Conservation (phyloP, 1,140 invertebrate species). For the Atopsyche davidsoni region DNA sequence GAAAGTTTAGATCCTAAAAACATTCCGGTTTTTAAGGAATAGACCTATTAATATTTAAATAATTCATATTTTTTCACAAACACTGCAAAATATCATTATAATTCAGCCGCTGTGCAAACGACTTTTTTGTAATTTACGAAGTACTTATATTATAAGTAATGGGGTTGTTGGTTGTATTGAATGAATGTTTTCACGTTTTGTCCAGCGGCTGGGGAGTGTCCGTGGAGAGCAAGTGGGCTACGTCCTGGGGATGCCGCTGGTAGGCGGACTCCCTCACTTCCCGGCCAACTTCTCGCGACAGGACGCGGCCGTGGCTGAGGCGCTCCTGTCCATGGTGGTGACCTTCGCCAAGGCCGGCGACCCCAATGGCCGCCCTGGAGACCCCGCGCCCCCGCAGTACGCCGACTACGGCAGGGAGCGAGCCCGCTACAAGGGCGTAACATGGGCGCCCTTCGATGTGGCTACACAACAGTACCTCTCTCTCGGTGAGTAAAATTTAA, state of each 20-base stretch:
- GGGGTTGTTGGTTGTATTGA: too few relatives aligned
- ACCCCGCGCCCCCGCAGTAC: constrained; percentile 35
- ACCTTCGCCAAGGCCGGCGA: constrained; percentile 72
- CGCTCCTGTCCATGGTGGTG: constrained; percentile 66
- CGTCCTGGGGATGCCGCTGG: constrained; percentile 78
- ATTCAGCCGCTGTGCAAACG: too few relatives aligned
- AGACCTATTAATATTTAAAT: too few relatives aligned
- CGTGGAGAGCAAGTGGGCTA: constrained; percentile 82
- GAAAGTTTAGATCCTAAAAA: too few relatives aligned
- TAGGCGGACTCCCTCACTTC: constrained; percentile 57
- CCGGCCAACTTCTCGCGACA: constrained; percentile 68
- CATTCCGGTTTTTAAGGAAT: too few relatives aligned
- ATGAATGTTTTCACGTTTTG: constrained; percentile 26
- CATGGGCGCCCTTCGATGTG: constrained; percentile 69
- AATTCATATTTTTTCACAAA: too few relatives aligned
- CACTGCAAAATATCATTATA: too few relatives aligned
- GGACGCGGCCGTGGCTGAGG: constrained; percentile 69
- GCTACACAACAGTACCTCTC: constrained; percentile 70
- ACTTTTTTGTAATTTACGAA: too few relatives aligned
- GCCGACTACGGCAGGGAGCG: constrained; percentile 55
- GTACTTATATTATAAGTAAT: too few relatives aligned
- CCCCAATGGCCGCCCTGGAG: constrained; percentile 49
- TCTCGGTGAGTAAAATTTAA: constrained; percentile 55
- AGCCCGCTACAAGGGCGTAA: constrained; percentile 52
- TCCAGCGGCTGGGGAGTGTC: constrained; percentile 69